Conservation (phyloP, 53 echinoderm and acorn worm species). For the Holothuria scabra region DNA sequence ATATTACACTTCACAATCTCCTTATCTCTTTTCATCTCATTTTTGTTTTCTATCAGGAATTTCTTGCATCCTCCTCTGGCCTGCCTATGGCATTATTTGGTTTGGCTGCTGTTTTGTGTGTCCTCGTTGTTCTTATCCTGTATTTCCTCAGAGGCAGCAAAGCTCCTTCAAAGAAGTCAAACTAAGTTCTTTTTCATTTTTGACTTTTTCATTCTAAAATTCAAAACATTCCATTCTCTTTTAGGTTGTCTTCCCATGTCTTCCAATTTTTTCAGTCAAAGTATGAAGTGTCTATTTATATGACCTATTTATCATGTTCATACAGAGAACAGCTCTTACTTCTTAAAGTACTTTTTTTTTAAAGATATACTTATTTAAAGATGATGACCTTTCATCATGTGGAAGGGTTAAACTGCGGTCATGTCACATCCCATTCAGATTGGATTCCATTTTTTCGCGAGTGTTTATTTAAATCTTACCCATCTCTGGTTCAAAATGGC, state of each 20-base stretch:
- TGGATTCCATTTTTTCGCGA: no score
- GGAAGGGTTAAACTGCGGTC: no score
- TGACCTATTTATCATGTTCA: no score
- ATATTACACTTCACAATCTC: background rate
- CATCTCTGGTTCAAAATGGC: no score
- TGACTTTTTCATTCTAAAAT: background rate
- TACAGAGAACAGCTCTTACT: no score
- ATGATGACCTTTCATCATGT: no score
- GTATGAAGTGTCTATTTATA: no score
- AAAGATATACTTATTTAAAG: no score
- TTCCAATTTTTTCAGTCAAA: background rate
- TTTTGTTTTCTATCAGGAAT: conserved; percentile 10
- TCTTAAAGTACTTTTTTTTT: no score
- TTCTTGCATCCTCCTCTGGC: conserved; percentile 32
- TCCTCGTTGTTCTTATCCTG: conserved; percentile 19
- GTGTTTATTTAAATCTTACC: no score
- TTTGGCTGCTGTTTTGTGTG: background rate
- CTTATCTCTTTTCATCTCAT: background rate
- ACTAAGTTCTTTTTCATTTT: conserved; percentile 19
- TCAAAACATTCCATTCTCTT: conserved; percentile 30
- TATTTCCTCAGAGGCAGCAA: conserved; percentile 33
- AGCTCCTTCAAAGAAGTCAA: conserved; percentile 26
- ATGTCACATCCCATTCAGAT: no score
- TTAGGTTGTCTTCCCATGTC: background rate
- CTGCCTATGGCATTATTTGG: conserved; percentile 32